Conservation (phyloP, 2,797 vertebrate genomes). For the Sebastes alutus region DNA sequence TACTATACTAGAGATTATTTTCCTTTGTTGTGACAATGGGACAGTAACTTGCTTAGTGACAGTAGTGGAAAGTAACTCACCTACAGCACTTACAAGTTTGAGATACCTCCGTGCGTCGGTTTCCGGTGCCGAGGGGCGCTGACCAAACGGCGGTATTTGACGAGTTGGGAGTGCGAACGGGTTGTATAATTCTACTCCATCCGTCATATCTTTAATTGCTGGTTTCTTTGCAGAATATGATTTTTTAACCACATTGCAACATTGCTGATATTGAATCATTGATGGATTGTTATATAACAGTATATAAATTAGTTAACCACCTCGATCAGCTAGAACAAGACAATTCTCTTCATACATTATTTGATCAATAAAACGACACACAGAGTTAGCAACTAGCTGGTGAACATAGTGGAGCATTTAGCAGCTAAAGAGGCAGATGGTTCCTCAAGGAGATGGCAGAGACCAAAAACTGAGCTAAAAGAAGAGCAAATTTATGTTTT, state of each 20-base stretch:
- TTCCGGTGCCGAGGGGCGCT: no score
- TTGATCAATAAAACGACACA: rapidly evolving
- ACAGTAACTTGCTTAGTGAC: no score
- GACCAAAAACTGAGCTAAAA: background rate
- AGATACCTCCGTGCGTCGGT: background rate
- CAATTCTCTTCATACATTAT: background rate
- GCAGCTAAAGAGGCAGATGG: no score
- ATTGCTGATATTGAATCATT: rapidly evolving
- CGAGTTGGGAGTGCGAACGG: no score
- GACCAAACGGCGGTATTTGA: no score
- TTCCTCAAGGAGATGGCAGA: background rate
- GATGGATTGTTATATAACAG: background rate
- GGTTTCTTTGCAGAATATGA: background rate
- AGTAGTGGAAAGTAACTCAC: no score
- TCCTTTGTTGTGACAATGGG: no score
- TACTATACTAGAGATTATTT: no score
- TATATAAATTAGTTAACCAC: background rate
- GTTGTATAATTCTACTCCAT: no score
- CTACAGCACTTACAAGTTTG: background rate
- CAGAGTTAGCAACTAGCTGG: background rate
- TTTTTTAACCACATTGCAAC: background rate
- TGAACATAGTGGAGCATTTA: no score
- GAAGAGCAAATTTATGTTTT: no score
- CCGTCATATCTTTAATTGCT: background rate
- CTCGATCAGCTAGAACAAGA: background rate